Conservation (phyloP, 2,888 invertebrate genomes). For the Amiota mariae region DNA sequence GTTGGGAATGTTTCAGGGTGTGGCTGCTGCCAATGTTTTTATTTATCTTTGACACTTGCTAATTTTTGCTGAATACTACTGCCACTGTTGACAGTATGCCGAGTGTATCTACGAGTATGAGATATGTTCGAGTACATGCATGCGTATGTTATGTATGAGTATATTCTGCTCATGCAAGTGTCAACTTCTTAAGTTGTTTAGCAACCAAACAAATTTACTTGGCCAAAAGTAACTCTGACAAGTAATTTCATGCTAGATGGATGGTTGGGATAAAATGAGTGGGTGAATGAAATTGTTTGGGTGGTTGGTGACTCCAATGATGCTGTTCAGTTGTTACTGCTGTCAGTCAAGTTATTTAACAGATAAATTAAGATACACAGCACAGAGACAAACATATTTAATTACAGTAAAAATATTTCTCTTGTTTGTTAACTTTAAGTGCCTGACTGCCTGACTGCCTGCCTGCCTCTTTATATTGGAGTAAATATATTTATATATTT, state of each 20-base stretch:
- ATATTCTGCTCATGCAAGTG: conserved; percentile 45
- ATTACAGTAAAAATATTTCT: neutral
- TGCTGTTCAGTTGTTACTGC: neutral
- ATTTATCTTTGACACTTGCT: conserved; percentile 66
- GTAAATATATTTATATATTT: neutral
- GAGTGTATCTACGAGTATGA: too few species aligned
- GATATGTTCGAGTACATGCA: too few species aligned
- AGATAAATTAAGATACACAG: conserved; percentile 18
- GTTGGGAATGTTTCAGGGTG: too few species aligned
- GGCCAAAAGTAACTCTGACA: conserved; percentile 33
- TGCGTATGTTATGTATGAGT: too few species aligned
- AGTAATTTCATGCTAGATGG: neutral
- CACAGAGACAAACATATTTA: neutral
- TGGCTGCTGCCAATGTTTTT: conserved; percentile 37
- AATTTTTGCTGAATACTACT: conserved; percentile 54
- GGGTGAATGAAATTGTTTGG: too few species aligned
- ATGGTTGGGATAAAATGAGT: too few species aligned
- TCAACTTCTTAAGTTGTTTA: conserved; percentile 63
- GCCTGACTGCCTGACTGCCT: neutral
- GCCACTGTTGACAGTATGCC: conserved; percentile 50
- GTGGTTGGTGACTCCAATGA: too few species aligned
- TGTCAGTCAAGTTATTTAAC: conserved; percentile 7
- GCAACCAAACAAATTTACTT: conserved; percentile 51
- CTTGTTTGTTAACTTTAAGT: neutral
- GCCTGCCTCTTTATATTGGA: neutral